These are phyloP conservation scores for Hydrozoanthus gracilis DNA, from an alignment of 92 coral and sea anemone genomes.

Conservation along the genomic window DNA sequence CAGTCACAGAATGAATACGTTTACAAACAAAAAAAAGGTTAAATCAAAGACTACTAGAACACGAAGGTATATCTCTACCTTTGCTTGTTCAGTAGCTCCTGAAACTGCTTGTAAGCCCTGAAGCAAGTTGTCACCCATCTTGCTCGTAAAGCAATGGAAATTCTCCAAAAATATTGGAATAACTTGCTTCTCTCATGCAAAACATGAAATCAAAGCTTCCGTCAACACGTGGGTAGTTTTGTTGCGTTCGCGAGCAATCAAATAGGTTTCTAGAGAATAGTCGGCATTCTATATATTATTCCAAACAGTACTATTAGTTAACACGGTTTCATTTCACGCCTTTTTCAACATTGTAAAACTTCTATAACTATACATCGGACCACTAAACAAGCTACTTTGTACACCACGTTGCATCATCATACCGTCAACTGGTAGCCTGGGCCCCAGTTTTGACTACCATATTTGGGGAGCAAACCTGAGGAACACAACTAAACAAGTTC, in stretches of 20 bases:
- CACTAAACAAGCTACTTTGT: conserved; percentile 23
- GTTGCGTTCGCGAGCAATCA: background rate
- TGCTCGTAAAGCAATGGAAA: conserved; percentile 32
- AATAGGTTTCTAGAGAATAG: background rate
- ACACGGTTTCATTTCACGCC: background rate
- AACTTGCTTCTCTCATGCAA: conserved; percentile 22
- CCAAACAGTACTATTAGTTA: background rate
- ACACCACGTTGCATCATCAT: conserved; percentile 69
- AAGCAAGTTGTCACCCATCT: conserved; percentile 88
- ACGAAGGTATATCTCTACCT: conserved; percentile 51
- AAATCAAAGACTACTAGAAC: background rate
- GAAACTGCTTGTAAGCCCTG: conserved; percentile 87
- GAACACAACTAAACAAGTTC: background rate
- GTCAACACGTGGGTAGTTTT: conserved; percentile 29
- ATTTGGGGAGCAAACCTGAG: conserved; percentile 19
- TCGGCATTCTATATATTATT: background rate
- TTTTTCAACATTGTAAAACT: conserved; percentile 1
- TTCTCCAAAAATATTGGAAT: conserved; percentile 21
- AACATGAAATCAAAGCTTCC: conserved; percentile 14
- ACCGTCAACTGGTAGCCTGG: background rate
- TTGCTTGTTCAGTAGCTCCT: conserved; percentile 82
- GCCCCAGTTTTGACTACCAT: background rate
- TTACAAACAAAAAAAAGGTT: background rate
- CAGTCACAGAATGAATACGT: too few species aligned
- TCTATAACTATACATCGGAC: background rate